Base-by-base conservation (phyloP, 2,888 invertebrate genomes). In the Epinotia brunnichana region DNA sequence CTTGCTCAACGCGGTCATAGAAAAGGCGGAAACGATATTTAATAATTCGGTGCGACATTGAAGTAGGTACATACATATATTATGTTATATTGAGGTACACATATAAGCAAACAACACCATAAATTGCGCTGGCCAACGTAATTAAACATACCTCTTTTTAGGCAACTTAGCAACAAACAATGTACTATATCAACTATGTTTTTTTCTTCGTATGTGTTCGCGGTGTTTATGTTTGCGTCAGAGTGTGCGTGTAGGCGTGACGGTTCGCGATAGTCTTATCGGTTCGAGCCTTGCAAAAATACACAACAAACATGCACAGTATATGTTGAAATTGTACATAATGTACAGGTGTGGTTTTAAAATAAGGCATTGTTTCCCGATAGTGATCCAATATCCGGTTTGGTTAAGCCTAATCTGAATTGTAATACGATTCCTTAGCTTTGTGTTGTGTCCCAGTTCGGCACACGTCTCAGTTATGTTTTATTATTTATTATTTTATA, bases 241-340 rank as follows among this genome's bases (percentile, higher is more conserved):
- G 19, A 76, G 82, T 85, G 86, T 82, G 89, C 84, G 83, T 88
- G 91, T 90, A 87, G 90, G 91, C 90, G 90, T 90, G 88, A 86
- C 82, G 82, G 75, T 81, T 81, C 74, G 79, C 90, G 92, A 92
- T 92, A 92, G 84, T 79, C 86, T 87, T 92, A 92, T 92, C 92
- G 90, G 81, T 78, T 75, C 81, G 84, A 85, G 88, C 87, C 90
- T 92, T 90, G 92, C 92, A 89, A 92, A 92, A 92, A 92, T 91
- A 92, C 87, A 92, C 90, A 92, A 92, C 88, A 92, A 91, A 91
- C 87, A 88, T 74, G 69, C 75, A 73, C 67, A 85, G 86, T 82
- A 80, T 78, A 82, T 74, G 81, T 67, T 64, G 72, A 78, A 80
- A 78, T 74, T 75, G 75, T 77, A 83, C 79, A 84, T 83, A 77